Conservation (phyloP, 2,113 vertebrate species). For the Triplophysa tibetana region DNA sequence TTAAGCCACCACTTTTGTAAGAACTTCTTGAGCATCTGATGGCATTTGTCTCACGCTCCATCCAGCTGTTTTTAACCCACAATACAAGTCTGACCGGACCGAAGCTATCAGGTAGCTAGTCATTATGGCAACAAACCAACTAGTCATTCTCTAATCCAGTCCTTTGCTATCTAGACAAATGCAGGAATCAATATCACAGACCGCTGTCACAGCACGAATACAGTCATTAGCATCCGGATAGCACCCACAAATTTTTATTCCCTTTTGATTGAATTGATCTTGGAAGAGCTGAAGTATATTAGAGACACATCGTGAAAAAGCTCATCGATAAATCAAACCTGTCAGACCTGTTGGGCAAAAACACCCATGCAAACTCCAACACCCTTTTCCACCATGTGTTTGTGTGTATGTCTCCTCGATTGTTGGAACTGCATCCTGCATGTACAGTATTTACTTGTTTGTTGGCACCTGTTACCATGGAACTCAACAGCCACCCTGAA, state of each 20-base stretch:
- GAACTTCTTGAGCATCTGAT: no score
- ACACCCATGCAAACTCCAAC: conserved; percentile 12
- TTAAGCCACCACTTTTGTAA: no score
- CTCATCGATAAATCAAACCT: conserved; percentile 51
- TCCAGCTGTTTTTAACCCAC: no score
- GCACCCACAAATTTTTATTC: conserved; percentile 13
- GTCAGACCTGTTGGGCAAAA: conserved; percentile 44
- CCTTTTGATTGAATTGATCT: conserved; percentile 45
- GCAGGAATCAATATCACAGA: conserved; percentile 5
- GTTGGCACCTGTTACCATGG: not conserved
- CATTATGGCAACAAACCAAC: no score
- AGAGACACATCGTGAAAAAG: conserved; percentile 30
- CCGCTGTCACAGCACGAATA: not conserved
- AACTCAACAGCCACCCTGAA: not conserved
- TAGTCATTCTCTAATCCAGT: not conserved
- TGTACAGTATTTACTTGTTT: conserved; percentile 17
- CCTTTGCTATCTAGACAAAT: not conserved
- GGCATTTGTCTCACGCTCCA: no score
- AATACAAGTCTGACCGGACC: no score
- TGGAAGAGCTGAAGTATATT: conserved; percentile 39
- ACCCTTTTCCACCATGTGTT: conserved; percentile 29
- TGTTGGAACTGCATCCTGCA: not conserved
- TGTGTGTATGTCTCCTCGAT: not conserved
- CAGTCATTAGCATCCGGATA: conserved; percentile 4
- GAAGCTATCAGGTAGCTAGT: no score